These are phyloP conservation scores for Caenorhabditis remanei DNA, from an alignment of 1,140 invertebrate genomes.

Conservation along the genomic window DNA sequence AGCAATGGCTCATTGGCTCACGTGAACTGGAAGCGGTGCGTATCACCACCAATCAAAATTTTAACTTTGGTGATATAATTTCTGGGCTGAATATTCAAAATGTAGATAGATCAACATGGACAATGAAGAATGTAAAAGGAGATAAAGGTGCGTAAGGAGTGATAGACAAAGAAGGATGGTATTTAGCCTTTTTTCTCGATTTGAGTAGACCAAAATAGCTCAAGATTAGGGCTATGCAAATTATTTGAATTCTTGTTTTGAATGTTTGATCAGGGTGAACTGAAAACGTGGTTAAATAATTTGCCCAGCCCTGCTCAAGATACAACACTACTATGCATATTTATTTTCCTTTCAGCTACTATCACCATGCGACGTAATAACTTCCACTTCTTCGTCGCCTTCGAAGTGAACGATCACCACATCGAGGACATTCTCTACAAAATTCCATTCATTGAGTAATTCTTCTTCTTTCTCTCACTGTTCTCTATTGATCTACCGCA, in stretches of 20 bases:
- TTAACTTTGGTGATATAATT: slow-evolving; percentile 11
- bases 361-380: slow-evolving; percentile 48
- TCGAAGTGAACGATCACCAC: slow-evolving; percentile 32
- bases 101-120: neutral
- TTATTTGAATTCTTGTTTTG: neutral
- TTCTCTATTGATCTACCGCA: neutral
- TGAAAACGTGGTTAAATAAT: no score
- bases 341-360: slow-evolving; percentile 2
- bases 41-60: slow-evolving; percentile 41
- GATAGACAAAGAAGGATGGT: no score
- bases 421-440: slow-evolving; percentile 47
- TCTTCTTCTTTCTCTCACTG: neutral
- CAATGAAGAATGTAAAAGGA: neutral
- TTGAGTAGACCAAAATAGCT: no score
- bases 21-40: slow-evolving; percentile 20
- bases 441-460: slow-evolving; percentile 45
- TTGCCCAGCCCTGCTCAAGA: no score
- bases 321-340: no score
- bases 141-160: neutral
- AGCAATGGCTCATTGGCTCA: slow-evolving; percentile 6
- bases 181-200: no score
- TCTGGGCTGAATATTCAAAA: neutral
- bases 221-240: no score
- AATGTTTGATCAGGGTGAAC: no score
- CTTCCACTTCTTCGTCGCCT: slow-evolving; percentile 44